phyloP scores from a whole-genome alignment of 2,888 invertebrate genomes.

The Enchytraeus crypticus region DNA sequence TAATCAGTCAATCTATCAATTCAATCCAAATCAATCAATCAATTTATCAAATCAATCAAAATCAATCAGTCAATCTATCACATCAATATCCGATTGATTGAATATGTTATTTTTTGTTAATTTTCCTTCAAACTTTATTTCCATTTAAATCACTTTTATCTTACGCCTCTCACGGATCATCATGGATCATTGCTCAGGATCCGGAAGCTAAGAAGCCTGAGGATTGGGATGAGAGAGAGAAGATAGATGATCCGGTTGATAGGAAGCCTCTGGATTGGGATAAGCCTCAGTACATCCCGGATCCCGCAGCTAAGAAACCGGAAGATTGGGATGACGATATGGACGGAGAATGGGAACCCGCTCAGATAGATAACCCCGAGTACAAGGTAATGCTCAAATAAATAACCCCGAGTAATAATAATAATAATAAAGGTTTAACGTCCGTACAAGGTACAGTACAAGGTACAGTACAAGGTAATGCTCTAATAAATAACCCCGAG shows the following conservation, averaged over 20 bases:
- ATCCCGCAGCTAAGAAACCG: constrained; percentile 91
- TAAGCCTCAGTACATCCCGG: constrained; percentile 93
- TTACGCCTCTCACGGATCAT: no score
- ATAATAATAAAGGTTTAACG: no score
- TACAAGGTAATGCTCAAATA: constrained; percentile 60
- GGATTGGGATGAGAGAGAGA: constrained; percentile 83
- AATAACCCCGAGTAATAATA: not conserved
- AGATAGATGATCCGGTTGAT: constrained; percentile 89
- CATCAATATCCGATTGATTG: no score
- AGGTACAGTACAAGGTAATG: constrained; percentile 73
- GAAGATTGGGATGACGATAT: constrained; percentile 99
- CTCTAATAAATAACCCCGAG: not conserved
- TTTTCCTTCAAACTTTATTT: no score
- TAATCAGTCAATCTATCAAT: no score
- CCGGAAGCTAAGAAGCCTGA: constrained; percentile 93
- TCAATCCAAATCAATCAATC: no score
- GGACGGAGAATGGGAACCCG: constrained; percentile 99
- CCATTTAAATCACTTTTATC: no score
- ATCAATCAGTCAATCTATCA: no score
- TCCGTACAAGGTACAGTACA: no score
- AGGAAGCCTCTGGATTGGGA: constrained; percentile 95
- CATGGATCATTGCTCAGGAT: no score
- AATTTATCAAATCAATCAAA: no score
- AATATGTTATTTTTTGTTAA: no score
- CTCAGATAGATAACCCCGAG: constrained; percentile 97